Conservation (phyloP, 2,888 invertebrate species). For the Spodoptera exigua region DNA sequence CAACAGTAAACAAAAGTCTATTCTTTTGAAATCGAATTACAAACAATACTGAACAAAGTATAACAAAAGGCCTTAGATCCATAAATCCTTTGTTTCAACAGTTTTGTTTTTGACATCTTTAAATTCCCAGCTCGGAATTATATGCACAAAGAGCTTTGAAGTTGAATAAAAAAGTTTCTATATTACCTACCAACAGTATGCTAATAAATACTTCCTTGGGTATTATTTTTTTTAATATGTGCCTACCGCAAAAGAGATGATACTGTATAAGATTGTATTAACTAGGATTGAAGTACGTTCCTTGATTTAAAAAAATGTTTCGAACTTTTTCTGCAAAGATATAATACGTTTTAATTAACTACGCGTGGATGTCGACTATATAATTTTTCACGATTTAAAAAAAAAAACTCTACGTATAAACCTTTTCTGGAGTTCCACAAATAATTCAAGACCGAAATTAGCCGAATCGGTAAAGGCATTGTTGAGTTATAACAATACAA, state of each 20-base stretch:
- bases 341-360: too few relatives aligned
- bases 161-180: slow-evolving; percentile 21
- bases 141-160: slow-evolving; percentile 32
- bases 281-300: too few relatives aligned
- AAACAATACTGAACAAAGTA: not conserved
- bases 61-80: slow-evolving; percentile 2
- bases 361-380: too few relatives aligned
- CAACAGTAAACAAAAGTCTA: too few relatives aligned
- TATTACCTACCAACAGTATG: slow-evolving; percentile 27
- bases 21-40: not conserved
- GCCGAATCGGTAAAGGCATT: too few relatives aligned
- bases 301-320: too few relatives aligned
- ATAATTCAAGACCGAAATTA: too few relatives aligned
- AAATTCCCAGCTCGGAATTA: slow-evolving; percentile 21
- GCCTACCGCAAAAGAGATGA: slow-evolving; percentile 28
- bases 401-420: too few relatives aligned
- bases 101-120: slow-evolving; percentile 39
- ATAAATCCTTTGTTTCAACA: slow-evolving; percentile 10
- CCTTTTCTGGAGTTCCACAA: too few relatives aligned
- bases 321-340: too few relatives aligned
- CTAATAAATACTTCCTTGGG: slow-evolving; percentile 41
- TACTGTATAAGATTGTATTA: slow-evolving; percentile 10
- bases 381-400: too few relatives aligned
- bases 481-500: too few relatives aligned
- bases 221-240: slow-evolving; percentile 24